Conservation (phyloP, 2,797 vertebrate genomes). For the Falco cherrug region DNA sequence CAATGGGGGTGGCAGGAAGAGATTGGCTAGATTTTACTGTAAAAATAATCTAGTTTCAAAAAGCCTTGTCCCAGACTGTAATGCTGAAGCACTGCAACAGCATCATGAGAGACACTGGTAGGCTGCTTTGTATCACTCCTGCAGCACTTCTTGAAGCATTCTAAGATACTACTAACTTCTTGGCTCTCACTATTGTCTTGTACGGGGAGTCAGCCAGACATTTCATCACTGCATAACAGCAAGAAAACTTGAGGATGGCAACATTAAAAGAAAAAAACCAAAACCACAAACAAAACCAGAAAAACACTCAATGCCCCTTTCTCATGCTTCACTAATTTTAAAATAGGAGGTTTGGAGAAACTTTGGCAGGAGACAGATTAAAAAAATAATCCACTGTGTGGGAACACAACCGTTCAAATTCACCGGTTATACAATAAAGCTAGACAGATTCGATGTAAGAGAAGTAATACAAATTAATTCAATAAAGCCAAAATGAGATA, state of each 20-base stretch:
- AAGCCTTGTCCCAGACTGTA: neutral
- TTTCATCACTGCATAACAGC: neutral
- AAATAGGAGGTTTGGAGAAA: conserved; percentile 6
- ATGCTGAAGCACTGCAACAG: neutral
- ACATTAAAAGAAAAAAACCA: neutral
- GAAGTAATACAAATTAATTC: neutral
- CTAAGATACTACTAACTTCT: neutral
- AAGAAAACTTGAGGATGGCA: neutral
- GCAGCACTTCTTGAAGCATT: neutral
- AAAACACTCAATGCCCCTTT: neutral
- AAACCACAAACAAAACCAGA: neutral
- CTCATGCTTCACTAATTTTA: neutral
- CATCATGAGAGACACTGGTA: neutral
- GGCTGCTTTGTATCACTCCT: neutral
- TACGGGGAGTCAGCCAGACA: neutral
- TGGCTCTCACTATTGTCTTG: neutral
- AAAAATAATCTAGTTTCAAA: neutral
- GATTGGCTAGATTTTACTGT: neutral
- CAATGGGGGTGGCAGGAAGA: neutral
- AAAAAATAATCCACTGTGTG: conserved; percentile 7
- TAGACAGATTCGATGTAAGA: neutral
- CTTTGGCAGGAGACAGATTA: conserved; percentile 10
- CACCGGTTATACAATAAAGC: neutral
- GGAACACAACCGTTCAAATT: neutral
- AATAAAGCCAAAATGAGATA: neutral